Conservation (phyloP, 2,113 vertebrate species). For the Bubalus kerabau region DNA sequence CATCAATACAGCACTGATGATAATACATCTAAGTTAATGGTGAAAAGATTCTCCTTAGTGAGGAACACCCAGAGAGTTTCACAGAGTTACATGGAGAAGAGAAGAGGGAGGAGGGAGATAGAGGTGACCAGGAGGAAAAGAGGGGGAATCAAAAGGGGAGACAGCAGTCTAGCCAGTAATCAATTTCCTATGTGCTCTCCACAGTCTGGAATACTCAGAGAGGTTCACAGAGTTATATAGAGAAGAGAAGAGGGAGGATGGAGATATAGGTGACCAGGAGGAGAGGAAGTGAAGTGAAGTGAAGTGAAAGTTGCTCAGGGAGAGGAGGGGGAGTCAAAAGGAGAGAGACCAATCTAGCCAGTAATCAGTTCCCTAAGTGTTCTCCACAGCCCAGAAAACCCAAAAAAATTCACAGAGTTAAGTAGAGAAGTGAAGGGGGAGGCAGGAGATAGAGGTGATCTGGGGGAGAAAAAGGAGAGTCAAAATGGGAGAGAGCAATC, state of each 20-base stretch:
- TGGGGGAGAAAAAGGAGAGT: not conserved
- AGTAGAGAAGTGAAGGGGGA: not conserved
- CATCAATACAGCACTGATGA: not conserved
- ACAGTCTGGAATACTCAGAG: not conserved
- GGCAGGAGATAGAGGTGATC: not conserved
- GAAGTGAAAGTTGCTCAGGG: not conserved
- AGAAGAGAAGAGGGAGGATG: not conserved
- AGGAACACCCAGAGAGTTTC: not conserved
- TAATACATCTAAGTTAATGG: not conserved
- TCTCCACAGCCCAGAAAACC: not conserved
- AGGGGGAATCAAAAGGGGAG: not conserved
- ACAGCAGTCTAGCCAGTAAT: not conserved
- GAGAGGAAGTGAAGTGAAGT: not conserved
- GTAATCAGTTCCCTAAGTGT: not conserved
- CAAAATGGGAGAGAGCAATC: not conserved
- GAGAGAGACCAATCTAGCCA: not conserved
- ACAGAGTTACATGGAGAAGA: not conserved
- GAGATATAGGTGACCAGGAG: not conserved
- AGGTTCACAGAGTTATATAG: not conserved
- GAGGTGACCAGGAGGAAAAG: not conserved
- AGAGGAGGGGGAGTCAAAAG: not conserved
- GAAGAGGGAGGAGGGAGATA: not conserved
- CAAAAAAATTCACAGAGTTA: not conserved
- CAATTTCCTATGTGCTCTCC: not conserved
- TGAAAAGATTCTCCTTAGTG: not conserved